Evolutionary conservation across 2,113 vertebrate species (phyloP), one percentile per base, ranked within the genome.

Genomic region (Zosterops borbonicus): DNA sequence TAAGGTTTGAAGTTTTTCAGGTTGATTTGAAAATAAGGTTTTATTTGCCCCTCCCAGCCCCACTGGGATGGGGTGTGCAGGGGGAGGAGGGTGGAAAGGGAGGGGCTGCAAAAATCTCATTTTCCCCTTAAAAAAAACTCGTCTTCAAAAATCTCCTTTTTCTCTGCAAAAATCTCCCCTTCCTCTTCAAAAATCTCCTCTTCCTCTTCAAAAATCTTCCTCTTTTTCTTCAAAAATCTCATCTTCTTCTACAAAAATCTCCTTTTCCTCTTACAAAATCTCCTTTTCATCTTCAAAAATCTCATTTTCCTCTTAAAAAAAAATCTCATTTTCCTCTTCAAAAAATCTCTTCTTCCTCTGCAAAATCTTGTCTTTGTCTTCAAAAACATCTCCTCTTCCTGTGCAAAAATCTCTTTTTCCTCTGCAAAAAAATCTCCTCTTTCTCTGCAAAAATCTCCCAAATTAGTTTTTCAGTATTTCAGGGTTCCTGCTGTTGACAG

Each of bases 61-160:
- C 44, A 16, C 3, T 2, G 28, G 35, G 52, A 47, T 2, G 0
- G 42, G 41, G 39, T 14, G 27, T 2, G 11, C 14, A 10, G 19
- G 16, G 39, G 25, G 15, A 56, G 12, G 33, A 31, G 17, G 25
- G 2, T 28, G 50, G 29, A 10, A 28, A 22, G 33, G 19, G 52
- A 67, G 9, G 11, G 27, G 16, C 55, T 37, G 19, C 14, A 39
- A 28, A 81, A 83, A 64, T 14, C 52, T 56, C n/a, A 14, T 62
- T 7, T 58, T 27, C 15, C 24, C n/a, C n/a, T n/a, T n/a, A n/a
- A n/a, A n/a, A n/a, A n/a, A n/a, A n/a, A n/a, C n/a, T n/a, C n/a
- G n/a, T 25, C 49, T 25, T 12, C 23, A 25, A 28, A 81, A 83
- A 64, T 14, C 52, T 56, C n/a, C 16, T 62, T 7, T 58, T 27